These are phyloP conservation scores for Heliconius erato DNA, from an alignment of 2,888 invertebrate genomes.

Conservation along the genomic window DNA sequence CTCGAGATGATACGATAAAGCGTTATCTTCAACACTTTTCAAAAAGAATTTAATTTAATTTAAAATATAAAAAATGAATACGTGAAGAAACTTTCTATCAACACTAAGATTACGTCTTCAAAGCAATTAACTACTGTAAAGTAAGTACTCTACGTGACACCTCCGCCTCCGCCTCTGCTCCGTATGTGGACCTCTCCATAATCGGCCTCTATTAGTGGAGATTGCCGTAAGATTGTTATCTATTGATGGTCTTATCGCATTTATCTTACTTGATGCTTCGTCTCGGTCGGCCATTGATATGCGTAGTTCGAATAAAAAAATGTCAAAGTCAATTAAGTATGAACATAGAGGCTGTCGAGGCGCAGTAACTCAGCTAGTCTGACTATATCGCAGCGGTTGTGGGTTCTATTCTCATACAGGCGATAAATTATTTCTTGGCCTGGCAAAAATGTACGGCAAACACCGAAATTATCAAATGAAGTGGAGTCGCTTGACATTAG, in stretches of 20 bases:
- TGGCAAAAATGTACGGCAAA: neutral
- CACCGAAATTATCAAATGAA: neutral
- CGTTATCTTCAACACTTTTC: neutral
- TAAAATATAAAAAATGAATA: slow-evolving; percentile 6
- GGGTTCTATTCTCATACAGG: neutral
- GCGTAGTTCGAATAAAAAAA: neutral
- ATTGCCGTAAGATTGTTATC: slow-evolving; percentile 22
- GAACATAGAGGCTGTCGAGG: neutral
- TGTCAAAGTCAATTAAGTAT: neutral
- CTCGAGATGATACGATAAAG: slow-evolving; percentile 5
- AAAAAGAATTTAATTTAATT: slow-evolving; percentile 16
- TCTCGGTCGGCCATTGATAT: neutral
- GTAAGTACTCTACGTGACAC: neutral
- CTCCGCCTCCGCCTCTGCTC: neutral
- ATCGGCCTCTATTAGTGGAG: slow-evolving; percentile 3
- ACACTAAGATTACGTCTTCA: slow-evolving; percentile 25
- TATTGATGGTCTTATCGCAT: slow-evolving; percentile 16
- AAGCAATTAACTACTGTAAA: slow-evolving; percentile 29
- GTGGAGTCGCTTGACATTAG: neutral
- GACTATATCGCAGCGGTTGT: neutral
- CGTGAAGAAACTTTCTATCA: slow-evolving; percentile 67
- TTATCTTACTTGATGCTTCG: slow-evolving; percentile 14
- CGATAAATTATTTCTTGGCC: neutral
- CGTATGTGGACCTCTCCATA: neutral
- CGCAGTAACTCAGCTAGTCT: neutral